These are phyloP conservation scores for Sminthurinus aureus DNA, from an alignment of 2,888 invertebrate species.

Conservation along the genomic window DNA sequence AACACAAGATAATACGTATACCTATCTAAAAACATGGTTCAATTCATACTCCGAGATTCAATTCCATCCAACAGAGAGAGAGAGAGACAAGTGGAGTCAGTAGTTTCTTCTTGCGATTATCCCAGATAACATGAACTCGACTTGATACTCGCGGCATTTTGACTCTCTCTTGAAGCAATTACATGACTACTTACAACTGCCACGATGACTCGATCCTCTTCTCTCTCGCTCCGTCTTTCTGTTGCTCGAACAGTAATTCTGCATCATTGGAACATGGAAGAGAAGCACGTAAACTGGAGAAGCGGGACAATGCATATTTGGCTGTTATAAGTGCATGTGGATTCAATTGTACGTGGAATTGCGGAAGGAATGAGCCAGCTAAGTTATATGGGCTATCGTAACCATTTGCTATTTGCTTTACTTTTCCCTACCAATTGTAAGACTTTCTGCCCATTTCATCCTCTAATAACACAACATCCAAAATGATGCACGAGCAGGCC, in stretches of 20 bases:
- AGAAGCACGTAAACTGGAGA: constrained; percentile 3
- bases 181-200: constrained; percentile 56
- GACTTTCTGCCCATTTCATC: constrained; percentile 36
- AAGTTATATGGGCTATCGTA: constrained; percentile 32
- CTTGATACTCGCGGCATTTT: constrained; percentile 51
- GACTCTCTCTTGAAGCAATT: constrained; percentile 59
- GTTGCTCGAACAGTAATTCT: too few species aligned
- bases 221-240: too few species aligned
- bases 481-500: too few species aligned
- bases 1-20: too few species aligned
- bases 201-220: constrained; percentile 41
- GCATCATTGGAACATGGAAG: constrained; percentile 25
- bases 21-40: background rate
- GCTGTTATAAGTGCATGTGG: background rate
- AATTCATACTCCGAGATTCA: background rate
- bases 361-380: background rate
- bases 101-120: constrained; percentile 51
- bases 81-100: constrained; percentile 3
- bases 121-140: constrained; percentile 54
- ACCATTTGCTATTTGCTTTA: constrained; percentile 27
- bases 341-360: constrained; percentile 6
- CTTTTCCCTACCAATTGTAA: background rate
- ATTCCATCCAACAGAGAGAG: background rate
- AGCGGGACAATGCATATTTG: constrained; percentile 14
- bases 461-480: constrained; percentile 38